phyloP scores from a whole-genome alignment of 2,888 invertebrate genomes.

The Sericinus montela region DNA sequence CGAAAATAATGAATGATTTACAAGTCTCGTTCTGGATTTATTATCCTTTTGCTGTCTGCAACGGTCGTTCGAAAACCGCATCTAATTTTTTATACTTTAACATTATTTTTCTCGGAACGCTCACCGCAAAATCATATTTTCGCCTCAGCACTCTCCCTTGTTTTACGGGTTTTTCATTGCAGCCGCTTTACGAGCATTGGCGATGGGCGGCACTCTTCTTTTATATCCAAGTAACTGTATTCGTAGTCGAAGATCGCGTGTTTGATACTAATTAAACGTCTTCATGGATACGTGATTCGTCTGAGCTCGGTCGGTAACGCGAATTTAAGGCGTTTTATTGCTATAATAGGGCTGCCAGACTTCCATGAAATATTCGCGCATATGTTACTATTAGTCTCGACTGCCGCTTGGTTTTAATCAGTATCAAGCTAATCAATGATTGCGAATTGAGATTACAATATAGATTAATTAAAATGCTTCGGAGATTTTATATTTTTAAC shows the following conservation, averaged over 20 bases:
- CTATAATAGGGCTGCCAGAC: slow-evolving; percentile 17
- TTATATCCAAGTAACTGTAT: slow-evolving; percentile 52
- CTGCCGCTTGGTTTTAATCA: background rate
- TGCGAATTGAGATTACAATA: too few species aligned
- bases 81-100: slow-evolving; percentile 21
- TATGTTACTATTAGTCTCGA: background rate
- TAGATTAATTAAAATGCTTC: too few species aligned
- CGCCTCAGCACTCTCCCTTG: slow-evolving; percentile 49
- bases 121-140: slow-evolving; percentile 59
- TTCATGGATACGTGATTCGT: slow-evolving; percentile 61
- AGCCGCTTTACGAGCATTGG: slow-evolving; percentile 63
- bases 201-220: slow-evolving; percentile 59
- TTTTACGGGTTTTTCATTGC: slow-evolving; percentile 72
- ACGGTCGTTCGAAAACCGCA: slow-evolving; percentile 10
- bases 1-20: slow-evolving; percentile 7
- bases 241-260: slow-evolving; percentile 61
- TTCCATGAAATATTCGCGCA: background rate
- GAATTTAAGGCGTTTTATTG: slow-evolving; percentile 38
- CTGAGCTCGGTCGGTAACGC: slow-evolving; percentile 51
- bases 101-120: slow-evolving; percentile 31
- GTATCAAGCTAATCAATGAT: too few species aligned
- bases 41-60: slow-evolving; percentile 7
- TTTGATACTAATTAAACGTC: slow-evolving; percentile 69
- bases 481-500: too few species aligned
- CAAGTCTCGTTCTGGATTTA: slow-evolving; percentile 10